Evolutionary conservation across 1,140 invertebrate species (phyloP), one percentile per base, ranked within the genome.

Genomic region (Brachionus rubens): DNA sequence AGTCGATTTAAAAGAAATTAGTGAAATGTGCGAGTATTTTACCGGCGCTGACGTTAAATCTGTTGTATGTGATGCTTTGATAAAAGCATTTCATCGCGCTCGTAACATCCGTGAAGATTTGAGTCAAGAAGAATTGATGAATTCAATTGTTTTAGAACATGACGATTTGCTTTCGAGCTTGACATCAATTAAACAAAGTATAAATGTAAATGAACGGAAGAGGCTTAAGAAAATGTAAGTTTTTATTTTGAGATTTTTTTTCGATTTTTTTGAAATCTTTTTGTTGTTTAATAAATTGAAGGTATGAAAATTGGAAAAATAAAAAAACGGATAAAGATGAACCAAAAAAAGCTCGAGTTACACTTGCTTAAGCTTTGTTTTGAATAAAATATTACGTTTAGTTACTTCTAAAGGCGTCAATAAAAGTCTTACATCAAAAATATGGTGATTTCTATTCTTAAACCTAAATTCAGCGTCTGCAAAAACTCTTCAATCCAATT

Each of bases 11-110:
- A 40, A 52, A 41, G 28, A 33, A 19, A 5, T 75, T 19, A 14
- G 10, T 56, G 24, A 36, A 10, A 5, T 2, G 9, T 54, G 70
- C 30, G n/a, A 43, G 19, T 26, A 14, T 33, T 75, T 54, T 46
- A 75, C 19, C 7, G 70, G 70, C 46, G 70, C 70, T 54, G 70
- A 75, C 54, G 16, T 75, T 0, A 75, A 75, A 52, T 52, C 70
- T 2, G 16, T 40, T 3, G 19, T 75, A 21, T 54, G 48, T 59
- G 48, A 75, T 75, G 48, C 70, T 16, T 30, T 54, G 10, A 47
- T 75, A 4, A 40, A 52, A 24, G 48, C 70, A 9, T 75, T 75
- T 75, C 68, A 72, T 24, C 19, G 40, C 41, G 59, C 9, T 24
- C n/a, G 41, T 12, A 65, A 65, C 5, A 46, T 14, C 14, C 9